Percentiles rank a stretch among this genome's conserved stretches.
Evolutionary conservation across 1,140 invertebrate genomes (phyloP).

Genomic region (Camponotus floridanus): DNA sequence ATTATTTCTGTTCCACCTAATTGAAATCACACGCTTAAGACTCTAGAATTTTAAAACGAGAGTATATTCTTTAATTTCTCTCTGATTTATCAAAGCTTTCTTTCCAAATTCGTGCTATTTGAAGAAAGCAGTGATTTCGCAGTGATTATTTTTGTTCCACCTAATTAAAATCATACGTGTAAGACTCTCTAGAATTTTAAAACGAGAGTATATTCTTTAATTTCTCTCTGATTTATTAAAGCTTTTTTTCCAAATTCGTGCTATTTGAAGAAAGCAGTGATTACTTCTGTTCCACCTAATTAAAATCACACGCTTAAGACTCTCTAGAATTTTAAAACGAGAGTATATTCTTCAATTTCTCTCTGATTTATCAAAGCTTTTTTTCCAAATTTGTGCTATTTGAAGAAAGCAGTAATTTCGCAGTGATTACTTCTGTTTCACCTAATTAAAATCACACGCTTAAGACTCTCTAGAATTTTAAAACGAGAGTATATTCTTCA

Average conservation of each 20-base stretch:
- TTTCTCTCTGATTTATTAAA: neutral
- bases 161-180: slow-evolving; percentile 33
- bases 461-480: slow-evolving; percentile 5
- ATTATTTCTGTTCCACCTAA: slow-evolving; percentile 10
- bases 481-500: slow-evolving; percentile 12
- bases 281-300: slow-evolving; percentile 16
- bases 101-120: neutral
- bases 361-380: neutral
- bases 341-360: neutral
- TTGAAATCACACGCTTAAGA: slow-evolving; percentile 17
- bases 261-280: no score
- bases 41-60: slow-evolving; percentile 14
- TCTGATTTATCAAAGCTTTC: neutral
- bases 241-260: neutral
- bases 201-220: slow-evolving; percentile 4
- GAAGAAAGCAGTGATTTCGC: no score
- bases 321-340: slow-evolving; percentile 18
- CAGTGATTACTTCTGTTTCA: neutral
- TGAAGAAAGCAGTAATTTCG: neutral
- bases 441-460: slow-evolving; percentile 30
- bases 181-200: slow-evolving; percentile 12
- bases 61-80: neutral
- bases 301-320: slow-evolving; percentile 10
- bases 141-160: neutral
- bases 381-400: neutral